Evolutionary conservation across 2,888 invertebrate genomes (phyloP), one percentile per base, ranked within the genome.

Genomic region (Trichopoda pennipes): DNA sequence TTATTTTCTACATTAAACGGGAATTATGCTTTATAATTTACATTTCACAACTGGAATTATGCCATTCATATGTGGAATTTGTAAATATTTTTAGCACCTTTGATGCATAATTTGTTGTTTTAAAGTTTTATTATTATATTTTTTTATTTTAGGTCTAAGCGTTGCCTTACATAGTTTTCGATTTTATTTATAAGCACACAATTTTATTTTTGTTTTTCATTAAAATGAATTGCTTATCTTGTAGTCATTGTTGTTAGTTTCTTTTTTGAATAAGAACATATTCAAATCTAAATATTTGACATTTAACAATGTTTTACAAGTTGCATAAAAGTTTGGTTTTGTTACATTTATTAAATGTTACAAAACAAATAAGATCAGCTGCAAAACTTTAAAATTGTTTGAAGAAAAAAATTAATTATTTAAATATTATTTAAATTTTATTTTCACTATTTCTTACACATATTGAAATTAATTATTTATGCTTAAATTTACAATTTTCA

Each of bases 21-120:
- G 63, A 77, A 64, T 55, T 61, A 63, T 77, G 61, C 23, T 23
- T 76, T 44, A 76, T 70, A 56, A 74, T 80, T 80, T 61, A 61
- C 77, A 49, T 76, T 72, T 44, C n/a, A 51, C 42, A 47, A 32
- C 38, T 64, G 47, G 38, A 69, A 51, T 51, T 69, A 63, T 63
- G 61, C 56, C 56, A 55, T 49, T 53, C 63, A 28, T 55, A 4
- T 56, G 51, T 61, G 55, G 42, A 79, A 51, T 55, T 35, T 66
- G 47, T 49, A 19, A 49, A 44, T n/a, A 44, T 28, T 28, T 16
- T n/a, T n/a, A 44, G n/a, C 23, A 77, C 17, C 28, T 70, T 77
- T 19, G 61, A 2, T 63, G 69, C 53, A 47, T 6, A 51, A 28
- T 19, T 44, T 16, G 21, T 44, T 69, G 53, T 3, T 51, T 60